Evolutionary conservation across 2,797 vertebrate genomes (phyloP), one percentile per base, ranked within the genome.

Genomic region (Bovichtus diacanthus): DNA sequence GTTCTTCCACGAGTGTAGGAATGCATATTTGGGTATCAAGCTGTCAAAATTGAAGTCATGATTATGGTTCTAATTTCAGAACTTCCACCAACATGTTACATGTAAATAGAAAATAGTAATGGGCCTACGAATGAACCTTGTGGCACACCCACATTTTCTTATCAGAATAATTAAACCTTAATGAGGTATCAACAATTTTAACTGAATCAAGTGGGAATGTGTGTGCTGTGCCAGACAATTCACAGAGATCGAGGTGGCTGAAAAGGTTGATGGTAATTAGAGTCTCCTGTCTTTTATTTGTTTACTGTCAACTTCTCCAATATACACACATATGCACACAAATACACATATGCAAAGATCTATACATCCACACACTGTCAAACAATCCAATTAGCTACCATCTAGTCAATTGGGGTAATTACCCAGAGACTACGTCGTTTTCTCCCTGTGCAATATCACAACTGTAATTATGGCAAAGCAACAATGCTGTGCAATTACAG

Each of bases 371-470:
- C 16, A 4, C 3, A 31, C 19, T 78, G 83, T 87, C 87, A 90
- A 86, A 87, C 82, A 91, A 87, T 87, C 86, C 85, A 93, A 89
- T 93, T 92, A 92, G 86, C 81, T 68, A 70, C 81, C 71, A 80
- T 89, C 82, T 75, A 84, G 80, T 87, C 90, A 88, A 88, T 89
- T 87, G 84, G 87, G 87, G 82, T 91, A 92, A 94, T 93, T 93
- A 91, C 82, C 84, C 87, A 50, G 74, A 83, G 78, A 84, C 88
- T 78, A 92, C 81, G 78, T 70, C 72, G 59, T 86, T 90, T 88
- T 88, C 88, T 86, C 80, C 56, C 78, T 44, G 76, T 87, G 83
- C 86, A 86, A 74, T 75, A 88, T 84, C 82, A 78, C 83, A 90
- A 79, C 89, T 87, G 76, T 92, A 92, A 94, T 93, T 91, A 92